Evolutionary conservation across 2,888 invertebrate genomes (phyloP), one percentile per base, ranked within the genome.

Genomic region (Drosophila phalerata): DNA sequence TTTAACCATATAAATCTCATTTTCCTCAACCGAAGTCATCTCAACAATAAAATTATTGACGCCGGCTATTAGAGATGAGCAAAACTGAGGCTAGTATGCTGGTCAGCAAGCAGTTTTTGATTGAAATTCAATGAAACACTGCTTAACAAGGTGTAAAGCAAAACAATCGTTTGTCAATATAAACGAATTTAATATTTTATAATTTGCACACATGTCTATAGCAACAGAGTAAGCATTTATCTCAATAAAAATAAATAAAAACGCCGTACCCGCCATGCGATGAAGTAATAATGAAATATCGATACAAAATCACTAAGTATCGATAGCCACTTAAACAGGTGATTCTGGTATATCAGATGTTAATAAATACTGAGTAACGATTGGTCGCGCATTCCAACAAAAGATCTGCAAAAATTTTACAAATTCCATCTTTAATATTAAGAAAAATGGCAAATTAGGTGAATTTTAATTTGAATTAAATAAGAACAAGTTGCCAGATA

Each of bases 1-100:
- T 67, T 95, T 94, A 81, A 98, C 96, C 76, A 98, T 95, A 93
- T 96, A 98, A 89, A 96, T 96, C 93, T 97, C 97, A 90, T 96
- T 86, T 52, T 83, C 96, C 47, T 85, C 88, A 22, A 70, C 28
- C 9, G 79, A 56, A 49, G 65, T 60, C 79, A 76, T 76, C 11
- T 10, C 25, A 5, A 19, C 47, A 42, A 19, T 57, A 37, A 48
- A 28, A 10, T 19, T 8, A 40, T 42, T 38, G 43, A 52, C 10
- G 48, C 69, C 75, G 79, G 78, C 19, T 53, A 64, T 60, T 55
- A 64, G 69, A 49, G 69, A 76, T 69, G 79, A 10, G 42, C 53
- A 15, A 38, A 61, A 43, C 3, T 13, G 2, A 25, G 17, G 25
- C n/a, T 13, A 28, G 53, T 73, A 63, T n/a, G 68, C 43, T 57